Base-by-base conservation (phyloP, 1,140 invertebrate species). In the Antheraea pernyi region DNA sequence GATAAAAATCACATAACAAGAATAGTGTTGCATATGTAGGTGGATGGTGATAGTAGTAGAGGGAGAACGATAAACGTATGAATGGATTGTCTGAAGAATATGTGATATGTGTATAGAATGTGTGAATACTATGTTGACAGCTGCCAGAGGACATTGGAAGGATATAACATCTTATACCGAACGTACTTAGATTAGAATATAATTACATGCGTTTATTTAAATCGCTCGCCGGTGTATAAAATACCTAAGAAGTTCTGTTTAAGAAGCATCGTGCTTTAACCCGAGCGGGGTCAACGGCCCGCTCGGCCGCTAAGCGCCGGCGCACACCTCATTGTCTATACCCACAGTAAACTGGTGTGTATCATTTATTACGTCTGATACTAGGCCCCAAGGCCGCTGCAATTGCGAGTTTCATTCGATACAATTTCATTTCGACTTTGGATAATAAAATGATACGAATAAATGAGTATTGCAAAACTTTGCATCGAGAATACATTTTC, bases 241-340 rank as follows among this genome's bases (percentile, higher is more conserved):
- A 85, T 86, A 84, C 79, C 81, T 88, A 90, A 88, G 88, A 90
- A 82, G 85, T 78, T 88, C 83, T 83, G 79, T 89, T 86, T 86
- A 89, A 86, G 85, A 86, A 85, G 89, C 86, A 81, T 86, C 78
- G 80, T 79, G 75, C 74, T 76, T 82, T 82, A 86, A 87, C 86
- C 81, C 84, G 85, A 72, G 65, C 66, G 69, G 74, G 85, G 83
- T 86, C 86, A 78, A 68, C 77, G 85, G 74, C 85, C 73, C 72
- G 60, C 37, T 70, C 65, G 68, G 78, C 80, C 78, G 78, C 75
- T 77, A 83, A 78, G 81, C 81, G 84, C 85, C 70, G 72, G 85
- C 82, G 84, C 84, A 83, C 65, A 72, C 79, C 76, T 39, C 42
- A 68, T 67, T 61, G 64, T 65, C 39, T 84, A 80, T 81, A 80